Conservation (phyloP, 2,797 vertebrate species). For the Gymnoscopelus microlampas region DNA sequence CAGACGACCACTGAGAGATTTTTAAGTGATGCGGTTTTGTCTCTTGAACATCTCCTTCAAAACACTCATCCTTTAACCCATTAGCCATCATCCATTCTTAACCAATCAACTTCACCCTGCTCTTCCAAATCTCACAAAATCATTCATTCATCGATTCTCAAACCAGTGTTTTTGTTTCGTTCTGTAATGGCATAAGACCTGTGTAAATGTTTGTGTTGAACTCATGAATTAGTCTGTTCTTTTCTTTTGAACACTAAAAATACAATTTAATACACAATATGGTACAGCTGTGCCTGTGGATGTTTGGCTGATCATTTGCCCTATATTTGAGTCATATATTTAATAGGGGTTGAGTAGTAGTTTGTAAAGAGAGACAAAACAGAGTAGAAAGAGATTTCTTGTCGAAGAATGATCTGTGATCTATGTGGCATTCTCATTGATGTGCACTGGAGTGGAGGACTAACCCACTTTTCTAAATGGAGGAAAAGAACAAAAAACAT, state of each 20-base stretch:
- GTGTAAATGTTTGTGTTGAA: constrained; percentile 11
- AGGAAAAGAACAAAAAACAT: constrained; percentile 13
- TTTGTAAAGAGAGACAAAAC: neutral
- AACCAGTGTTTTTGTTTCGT: constrained; percentile 2
- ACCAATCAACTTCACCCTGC: constrained; percentile 35
- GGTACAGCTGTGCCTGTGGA: neutral
- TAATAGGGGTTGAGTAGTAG: neutral
- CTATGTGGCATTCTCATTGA: neutral
- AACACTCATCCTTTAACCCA: constrained; percentile 39
- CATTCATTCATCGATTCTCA: constrained; percentile 16
- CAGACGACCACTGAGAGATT: constrained; percentile 17
- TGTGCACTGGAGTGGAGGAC: neutral
- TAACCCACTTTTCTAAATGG: neutral
- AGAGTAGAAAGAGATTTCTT: neutral
- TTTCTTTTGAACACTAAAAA: neutral
- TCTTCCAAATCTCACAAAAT: constrained; percentile 32
- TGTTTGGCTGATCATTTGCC: too few species aligned
- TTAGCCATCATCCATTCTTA: constrained; percentile 34
- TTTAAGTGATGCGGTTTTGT: constrained; percentile 14
- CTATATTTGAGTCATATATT: neutral
- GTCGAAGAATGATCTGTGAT: neutral
- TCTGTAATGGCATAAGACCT: neutral
- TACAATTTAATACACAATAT: neutral
- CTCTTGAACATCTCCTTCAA: constrained; percentile 26
- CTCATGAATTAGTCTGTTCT: neutral